These are phyloP conservation scores for Tillus elongatus DNA, from an alignment of 2,888 invertebrate genomes.

Conservation along the genomic window DNA sequence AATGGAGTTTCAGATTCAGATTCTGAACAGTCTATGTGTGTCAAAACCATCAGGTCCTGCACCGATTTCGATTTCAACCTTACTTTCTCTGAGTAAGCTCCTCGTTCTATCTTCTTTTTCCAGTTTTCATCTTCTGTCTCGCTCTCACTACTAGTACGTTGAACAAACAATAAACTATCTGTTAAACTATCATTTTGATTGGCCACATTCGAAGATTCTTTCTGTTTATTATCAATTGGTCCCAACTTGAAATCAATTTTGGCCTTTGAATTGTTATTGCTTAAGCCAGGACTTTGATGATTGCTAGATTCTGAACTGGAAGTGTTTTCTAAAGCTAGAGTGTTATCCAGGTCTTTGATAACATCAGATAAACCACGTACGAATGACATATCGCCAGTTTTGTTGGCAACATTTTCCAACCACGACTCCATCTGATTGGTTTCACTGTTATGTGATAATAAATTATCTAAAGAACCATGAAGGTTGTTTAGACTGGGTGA, in stretches of 20 bases:
- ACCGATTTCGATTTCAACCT: constrained; percentile 58
- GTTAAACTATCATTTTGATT: constrained; percentile 29
- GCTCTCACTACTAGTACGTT: constrained; percentile 44
- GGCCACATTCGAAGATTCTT: constrained; percentile 13
- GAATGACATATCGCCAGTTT: constrained; percentile 52
- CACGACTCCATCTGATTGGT: constrained; percentile 47
- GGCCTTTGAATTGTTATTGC: constrained; percentile 18
- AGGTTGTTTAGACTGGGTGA: constrained; percentile 55
- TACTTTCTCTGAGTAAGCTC: constrained; percentile 53
- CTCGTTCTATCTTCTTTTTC: constrained; percentile 50
- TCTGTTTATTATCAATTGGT: constrained; percentile 17
- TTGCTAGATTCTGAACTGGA: constrained; percentile 50
- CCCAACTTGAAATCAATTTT: constrained; percentile 39
- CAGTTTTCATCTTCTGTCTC: constrained; percentile 58
- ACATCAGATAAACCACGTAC: constrained; percentile 54
- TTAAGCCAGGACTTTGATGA: constrained; percentile 44
- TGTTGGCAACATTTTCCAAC: constrained; percentile 51
- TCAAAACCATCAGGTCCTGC: constrained; percentile 57
- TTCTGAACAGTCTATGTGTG: constrained; percentile 55
- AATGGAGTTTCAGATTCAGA: constrained; percentile 48
- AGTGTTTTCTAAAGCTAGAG: constrained; percentile 52
- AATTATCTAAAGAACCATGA: constrained; percentile 56
- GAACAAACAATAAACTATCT: constrained; percentile 27
- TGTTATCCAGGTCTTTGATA: constrained; percentile 55
- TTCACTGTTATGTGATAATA: constrained; percentile 18